These are phyloP conservation scores for Oreortyx pictus DNA, from an alignment of 2,797 vertebrate species.

Conservation along the genomic window DNA sequence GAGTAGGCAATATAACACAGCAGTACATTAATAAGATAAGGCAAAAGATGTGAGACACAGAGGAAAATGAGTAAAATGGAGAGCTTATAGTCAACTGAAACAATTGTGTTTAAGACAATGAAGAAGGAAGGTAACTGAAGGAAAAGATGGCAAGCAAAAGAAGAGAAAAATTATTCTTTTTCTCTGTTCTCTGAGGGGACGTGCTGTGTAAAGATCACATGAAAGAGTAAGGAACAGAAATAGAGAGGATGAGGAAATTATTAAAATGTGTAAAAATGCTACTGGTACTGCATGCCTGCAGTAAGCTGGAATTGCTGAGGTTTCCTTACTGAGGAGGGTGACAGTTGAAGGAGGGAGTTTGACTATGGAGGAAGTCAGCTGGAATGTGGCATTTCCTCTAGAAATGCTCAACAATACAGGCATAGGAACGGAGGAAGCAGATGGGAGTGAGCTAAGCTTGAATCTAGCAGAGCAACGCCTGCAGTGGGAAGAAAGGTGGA, in stretches of 20 bases:
- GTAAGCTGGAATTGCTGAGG: not conserved
- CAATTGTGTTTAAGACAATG: not conserved
- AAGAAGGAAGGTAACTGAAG: not conserved
- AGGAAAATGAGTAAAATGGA: not conserved
- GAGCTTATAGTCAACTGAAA: not conserved
- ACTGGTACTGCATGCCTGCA: not conserved
- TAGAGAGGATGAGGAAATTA: not conserved
- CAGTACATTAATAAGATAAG: not conserved
- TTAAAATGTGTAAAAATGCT: not conserved
- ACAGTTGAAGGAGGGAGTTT: slow-evolving; percentile 26
- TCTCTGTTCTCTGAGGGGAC: not conserved
- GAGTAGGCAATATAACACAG: not conserved
- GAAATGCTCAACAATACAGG: slow-evolving; percentile 1
- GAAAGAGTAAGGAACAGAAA: not conserved
- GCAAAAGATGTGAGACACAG: not conserved
- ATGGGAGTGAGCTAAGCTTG: not conserved
- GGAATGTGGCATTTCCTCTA: slow-evolving; percentile 25
- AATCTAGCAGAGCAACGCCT: slow-evolving; percentile 20
- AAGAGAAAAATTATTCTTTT: not conserved
- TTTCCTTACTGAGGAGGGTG: not conserved
- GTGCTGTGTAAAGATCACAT: not conserved
- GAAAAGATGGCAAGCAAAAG: not conserved
- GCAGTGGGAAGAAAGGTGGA: not conserved
- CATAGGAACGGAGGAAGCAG: slow-evolving; percentile 51
- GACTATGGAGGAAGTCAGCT: not conserved